phyloP scores from a whole-genome alignment of 1,140 invertebrate genomes.

The Diuraphis noxia region DNA sequence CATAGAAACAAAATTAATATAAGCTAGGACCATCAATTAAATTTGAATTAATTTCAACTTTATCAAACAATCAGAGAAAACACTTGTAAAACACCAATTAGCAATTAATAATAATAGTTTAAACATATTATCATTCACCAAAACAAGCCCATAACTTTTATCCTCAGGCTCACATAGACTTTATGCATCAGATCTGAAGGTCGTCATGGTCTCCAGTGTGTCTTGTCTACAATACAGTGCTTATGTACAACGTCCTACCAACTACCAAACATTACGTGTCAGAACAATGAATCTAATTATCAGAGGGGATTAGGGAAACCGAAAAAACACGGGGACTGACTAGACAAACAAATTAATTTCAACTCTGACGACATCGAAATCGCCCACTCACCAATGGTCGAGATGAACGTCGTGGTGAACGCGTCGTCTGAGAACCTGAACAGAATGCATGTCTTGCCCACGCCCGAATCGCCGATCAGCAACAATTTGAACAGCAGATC shows the following conservation, averaged over 20 bases:
- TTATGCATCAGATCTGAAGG: not conserved
- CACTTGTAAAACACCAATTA: not conserved
- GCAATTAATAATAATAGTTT: not conserved
- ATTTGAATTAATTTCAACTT: not conserved
- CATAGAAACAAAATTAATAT: not conserved
- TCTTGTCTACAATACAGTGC: not conserved
- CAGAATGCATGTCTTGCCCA: constrained; percentile 97
- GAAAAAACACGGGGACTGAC: not conserved
- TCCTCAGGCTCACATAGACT: not conserved
- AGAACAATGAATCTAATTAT: not conserved
- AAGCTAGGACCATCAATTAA: not conserved
- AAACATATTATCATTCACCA: not conserved
- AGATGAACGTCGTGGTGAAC: constrained; percentile 98
- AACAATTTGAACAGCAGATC: constrained; percentile 97
- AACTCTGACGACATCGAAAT: not conserved
- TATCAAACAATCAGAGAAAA: not conserved
- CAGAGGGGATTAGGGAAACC: not conserved
- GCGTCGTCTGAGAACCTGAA: constrained; percentile 98
- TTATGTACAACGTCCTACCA: not conserved
- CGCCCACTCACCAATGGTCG: constrained; percentile 84
- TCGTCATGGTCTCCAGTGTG: not conserved
- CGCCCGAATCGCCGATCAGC: constrained; percentile 96
- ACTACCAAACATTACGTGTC: not conserved
- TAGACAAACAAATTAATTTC: not conserved
- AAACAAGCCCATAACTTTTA: not conserved